Percentiles rank a stretch among this genome's conserved stretches.
phyloP scores from a whole-genome alignment of 2,797 vertebrate genomes.

The Pteropus rufus region DNA sequence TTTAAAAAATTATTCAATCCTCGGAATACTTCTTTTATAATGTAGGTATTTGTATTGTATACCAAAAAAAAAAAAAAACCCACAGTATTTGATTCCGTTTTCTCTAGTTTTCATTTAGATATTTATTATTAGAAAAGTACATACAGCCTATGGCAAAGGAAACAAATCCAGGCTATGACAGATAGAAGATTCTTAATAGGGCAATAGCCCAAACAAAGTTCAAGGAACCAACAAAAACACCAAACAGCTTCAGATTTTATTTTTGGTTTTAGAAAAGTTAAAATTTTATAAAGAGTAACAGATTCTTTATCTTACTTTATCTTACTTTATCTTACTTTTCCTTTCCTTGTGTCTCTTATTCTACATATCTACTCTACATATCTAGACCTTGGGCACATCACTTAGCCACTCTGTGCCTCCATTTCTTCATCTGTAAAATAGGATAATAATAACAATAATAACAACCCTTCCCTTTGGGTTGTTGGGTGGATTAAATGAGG shows the following conservation, averaged over 20 bases:
- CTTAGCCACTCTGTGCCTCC: not conserved
- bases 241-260: not conserved
- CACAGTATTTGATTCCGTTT: not conserved
- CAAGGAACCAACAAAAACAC: not conserved
- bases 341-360: not conserved
- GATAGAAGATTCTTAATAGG: not conserved
- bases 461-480: not conserved
- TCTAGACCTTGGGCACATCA: not conserved
- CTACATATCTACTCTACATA: not conserved
- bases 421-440: not conserved
- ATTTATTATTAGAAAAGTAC: not conserved
- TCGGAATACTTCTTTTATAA: not conserved
- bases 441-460: not conserved
- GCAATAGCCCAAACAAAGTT: not conserved
- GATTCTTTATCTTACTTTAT: not conserved
- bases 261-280: not conserved
- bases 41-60: not conserved
- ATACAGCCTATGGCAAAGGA: not conserved
- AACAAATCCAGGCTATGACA: not conserved
- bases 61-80: not conserved
- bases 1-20: not conserved
- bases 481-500: not conserved
- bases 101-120: not conserved
- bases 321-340: not conserved
- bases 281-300: not conserved